Evolutionary conservation across 2,113 vertebrate species (phyloP).

Genomic region (Cynopterus brachyotis): DNA sequence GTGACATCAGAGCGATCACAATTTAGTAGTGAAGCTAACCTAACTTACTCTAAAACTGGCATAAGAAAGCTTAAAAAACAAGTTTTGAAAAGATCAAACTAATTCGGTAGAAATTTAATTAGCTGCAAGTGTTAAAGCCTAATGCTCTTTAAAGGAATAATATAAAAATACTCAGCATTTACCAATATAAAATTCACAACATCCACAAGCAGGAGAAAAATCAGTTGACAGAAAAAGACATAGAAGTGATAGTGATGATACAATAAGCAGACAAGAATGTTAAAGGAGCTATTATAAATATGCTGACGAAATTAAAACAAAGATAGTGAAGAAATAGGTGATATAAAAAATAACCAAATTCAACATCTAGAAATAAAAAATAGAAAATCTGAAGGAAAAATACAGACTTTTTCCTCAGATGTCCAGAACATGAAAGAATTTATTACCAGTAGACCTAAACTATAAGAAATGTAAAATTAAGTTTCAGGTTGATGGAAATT

Average conservation of each 20-base stretch:
- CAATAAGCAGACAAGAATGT: background rate
- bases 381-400: background rate
- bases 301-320: background rate
- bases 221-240: background rate
- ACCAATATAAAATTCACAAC: constrained; percentile 17
- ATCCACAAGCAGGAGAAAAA: background rate
- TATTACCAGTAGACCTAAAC: background rate
- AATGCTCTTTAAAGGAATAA: background rate
- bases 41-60: background rate
- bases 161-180: background rate
- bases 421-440: background rate
- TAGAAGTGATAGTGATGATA: background rate
- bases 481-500: background rate
- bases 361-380: background rate
- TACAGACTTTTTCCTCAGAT: background rate
- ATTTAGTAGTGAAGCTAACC: background rate
- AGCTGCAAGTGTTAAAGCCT: background rate
- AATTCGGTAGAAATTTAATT: background rate
- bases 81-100: background rate
- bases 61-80: background rate
- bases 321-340: background rate
- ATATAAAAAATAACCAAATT: background rate
- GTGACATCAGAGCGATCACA: background rate
- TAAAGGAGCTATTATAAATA: constrained; percentile 7
- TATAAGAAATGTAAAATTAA: background rate